Evolutionary conservation across 2,888 invertebrate genomes (phyloP), one percentile per base, ranked within the genome.

Genomic region (Helleia helle): DNA sequence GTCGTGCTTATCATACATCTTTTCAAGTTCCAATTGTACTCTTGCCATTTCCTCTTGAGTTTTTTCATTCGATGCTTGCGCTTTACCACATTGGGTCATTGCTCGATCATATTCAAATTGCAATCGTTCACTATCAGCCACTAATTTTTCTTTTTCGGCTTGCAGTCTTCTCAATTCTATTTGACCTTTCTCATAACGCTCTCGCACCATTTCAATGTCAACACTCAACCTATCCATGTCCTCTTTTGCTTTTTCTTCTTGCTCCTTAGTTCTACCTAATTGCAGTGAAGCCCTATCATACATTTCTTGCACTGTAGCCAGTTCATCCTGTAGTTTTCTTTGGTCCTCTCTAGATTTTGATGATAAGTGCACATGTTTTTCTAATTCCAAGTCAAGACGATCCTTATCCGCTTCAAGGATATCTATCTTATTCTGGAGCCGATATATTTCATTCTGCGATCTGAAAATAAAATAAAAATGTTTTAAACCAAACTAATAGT

Each of bases 1-100:
- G 54, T 96, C 96, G 60, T 94, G 93, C 56, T 95, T 95, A 60
- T 96, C 96, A 59, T 94, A 93, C 87, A 94, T 91, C 72, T 95
- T 96, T 65, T 96, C 96, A 30, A 94, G 86, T 75, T 96, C 96
- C 38, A 94, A 87, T 63, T 95, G 93, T 56, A 95, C 89, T 56
- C 95, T 87, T 0, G 94, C 92, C 55, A 94, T 89, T 76, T 96
- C 96, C 65, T 96, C 96, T 67, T 95, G 95, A 38, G 93, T 91
- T 61, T 95, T 94, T 64, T 96, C 96, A 47, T 94, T 91, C 4
- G 91, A 90, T 7, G 91, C 91, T 64, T 93, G 94, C 7, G 93
- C 91, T 76, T 96, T 96, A 48, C 90, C 91, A 58, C 92, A 90
- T 63, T 95, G 95, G 43, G 93, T 91, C 79, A 95, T 94, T 0